Conservation (phyloP, 2,113 vertebrate genomes). For the Erinaceus europaeus region DNA sequence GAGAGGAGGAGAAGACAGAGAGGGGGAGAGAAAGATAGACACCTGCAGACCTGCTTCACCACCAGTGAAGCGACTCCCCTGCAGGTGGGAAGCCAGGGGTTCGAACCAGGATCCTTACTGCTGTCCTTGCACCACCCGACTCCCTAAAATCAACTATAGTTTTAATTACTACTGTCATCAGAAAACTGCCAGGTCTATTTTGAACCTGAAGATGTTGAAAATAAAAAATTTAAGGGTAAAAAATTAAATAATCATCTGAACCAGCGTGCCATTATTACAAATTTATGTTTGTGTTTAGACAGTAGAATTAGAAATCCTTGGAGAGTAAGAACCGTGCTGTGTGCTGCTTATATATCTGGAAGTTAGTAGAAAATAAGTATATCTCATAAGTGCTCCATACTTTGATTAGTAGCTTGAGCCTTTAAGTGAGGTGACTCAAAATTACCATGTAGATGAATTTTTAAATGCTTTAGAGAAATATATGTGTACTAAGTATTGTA, state of each 20-base stretch:
- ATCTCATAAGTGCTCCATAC: background rate
- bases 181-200: constrained; percentile 22
- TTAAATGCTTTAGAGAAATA: constrained; percentile 7
- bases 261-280: background rate
- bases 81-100: too few species aligned
- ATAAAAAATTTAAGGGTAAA: constrained; percentile 40
- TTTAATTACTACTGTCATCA: background rate
- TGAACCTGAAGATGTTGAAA: constrained; percentile 16
- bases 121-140: too few species aligned
- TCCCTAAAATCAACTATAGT: constrained; percentile 1
- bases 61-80: too few species aligned
- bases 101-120: too few species aligned
- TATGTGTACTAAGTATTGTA: background rate
- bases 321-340: background rate
- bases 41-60: too few species aligned
- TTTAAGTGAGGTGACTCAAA: background rate
- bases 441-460: background rate
- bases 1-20: too few species aligned
- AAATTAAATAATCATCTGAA: constrained; percentile 2
- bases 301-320: constrained; percentile 10
- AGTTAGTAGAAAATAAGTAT: background rate
- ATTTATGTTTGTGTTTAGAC: constrained; percentile 8
- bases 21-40: too few species aligned
- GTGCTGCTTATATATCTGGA: background rate
- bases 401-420: constrained; percentile 1